phyloP scores from a whole-genome alignment of 2,888 invertebrate species.

The Perithous albicinctus region DNA sequence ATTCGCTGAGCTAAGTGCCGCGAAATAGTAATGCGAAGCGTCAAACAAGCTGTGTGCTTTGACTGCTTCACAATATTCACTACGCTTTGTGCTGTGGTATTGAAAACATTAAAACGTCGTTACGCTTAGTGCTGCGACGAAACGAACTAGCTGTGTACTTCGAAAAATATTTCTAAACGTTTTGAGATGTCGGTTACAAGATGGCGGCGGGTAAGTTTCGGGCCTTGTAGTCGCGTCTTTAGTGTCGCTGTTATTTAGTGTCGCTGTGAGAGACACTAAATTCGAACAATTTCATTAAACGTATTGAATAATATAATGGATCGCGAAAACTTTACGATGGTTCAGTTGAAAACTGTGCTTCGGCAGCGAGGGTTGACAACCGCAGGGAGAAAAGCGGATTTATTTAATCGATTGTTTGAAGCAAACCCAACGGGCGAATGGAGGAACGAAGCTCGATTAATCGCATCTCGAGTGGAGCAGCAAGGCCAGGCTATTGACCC shows the following conservation, averaged over 20 bases:
- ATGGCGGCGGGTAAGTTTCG: neutral
- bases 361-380: conserved; percentile 2
- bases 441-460: conserved; percentile 34
- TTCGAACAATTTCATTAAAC: neutral
- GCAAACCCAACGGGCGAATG: conserved; percentile 39
- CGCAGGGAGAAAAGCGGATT: conserved; percentile 50
- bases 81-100: neutral
- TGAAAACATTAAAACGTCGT: neutral
- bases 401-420: conserved; percentile 34
- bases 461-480: neutral
- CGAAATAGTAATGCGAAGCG: neutral
- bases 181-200: neutral
- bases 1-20: conserved; percentile 14
- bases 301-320: neutral
- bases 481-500: no score
- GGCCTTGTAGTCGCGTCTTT: neutral
- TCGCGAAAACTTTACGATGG: neutral
- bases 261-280: neutral
- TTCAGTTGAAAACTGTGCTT: conserved; percentile 31
- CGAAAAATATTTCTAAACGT: neutral
- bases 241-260: no score
- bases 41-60: conserved; percentile 12
- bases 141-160: conserved; percentile 2
- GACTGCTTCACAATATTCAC: neutral
- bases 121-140: neutral